Conservation (phyloP, 1,140 invertebrate genomes). For the Hormaphis cornu region DNA sequence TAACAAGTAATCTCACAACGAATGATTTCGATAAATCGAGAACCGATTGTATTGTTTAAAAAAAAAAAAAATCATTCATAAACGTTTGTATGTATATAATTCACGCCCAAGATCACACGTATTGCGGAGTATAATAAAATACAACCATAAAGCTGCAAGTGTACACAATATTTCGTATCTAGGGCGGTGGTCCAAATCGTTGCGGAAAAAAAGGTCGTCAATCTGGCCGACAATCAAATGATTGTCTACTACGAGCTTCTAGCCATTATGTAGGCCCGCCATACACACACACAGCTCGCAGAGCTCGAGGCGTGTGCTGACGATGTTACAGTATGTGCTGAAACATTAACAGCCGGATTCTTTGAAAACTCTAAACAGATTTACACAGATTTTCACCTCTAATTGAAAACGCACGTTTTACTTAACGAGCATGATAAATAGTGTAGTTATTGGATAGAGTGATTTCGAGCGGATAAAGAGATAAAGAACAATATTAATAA, state of each 20-base stretch:
- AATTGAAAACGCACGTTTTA: too few relatives aligned
- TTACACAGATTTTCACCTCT: too few relatives aligned
- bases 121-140: too few relatives aligned
- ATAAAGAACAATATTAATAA: too few relatives aligned
- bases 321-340: background rate
- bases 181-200: slow-evolving; percentile 8
- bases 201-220: background rate
- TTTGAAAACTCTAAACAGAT: too few relatives aligned
- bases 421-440: too few relatives aligned
- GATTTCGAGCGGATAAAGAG: too few relatives aligned
- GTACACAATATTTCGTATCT: background rate
- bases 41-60: too few relatives aligned
- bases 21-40: too few relatives aligned
- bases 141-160: background rate
- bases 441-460: too few relatives aligned
- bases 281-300: background rate
- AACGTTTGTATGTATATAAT: background rate
- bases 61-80: background rate
- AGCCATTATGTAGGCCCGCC: background rate
- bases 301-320: background rate
- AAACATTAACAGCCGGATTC: too few relatives aligned
- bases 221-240: slow-evolving; percentile 26
- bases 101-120: background rate
- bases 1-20: too few relatives aligned
- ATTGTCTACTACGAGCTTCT: background rate